Evolutionary conservation across 2,797 vertebrate species (phyloP).

Genomic region (Borostomias antarcticus): DNA sequence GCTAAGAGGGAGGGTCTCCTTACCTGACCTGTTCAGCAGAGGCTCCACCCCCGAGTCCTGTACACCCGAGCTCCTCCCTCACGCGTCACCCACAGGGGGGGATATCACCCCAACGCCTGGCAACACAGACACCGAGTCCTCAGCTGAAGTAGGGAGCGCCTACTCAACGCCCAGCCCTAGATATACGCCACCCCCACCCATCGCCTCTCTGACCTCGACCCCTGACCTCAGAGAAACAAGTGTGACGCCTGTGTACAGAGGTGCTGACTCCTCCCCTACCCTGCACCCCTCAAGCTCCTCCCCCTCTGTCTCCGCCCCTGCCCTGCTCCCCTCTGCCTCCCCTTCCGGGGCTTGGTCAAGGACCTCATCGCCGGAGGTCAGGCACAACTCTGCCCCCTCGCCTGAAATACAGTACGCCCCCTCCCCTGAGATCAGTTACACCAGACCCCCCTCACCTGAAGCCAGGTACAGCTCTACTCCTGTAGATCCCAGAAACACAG

Average conservation of each 20-base stretch:
- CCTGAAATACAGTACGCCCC: constrained; percentile 26
- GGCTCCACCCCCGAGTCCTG: constrained; percentile 59
- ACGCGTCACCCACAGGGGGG: constrained; percentile 19
- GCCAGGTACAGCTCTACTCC: constrained; percentile 46
- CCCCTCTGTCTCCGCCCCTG: not conserved
- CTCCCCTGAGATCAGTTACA: constrained; percentile 34
- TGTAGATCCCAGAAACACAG: constrained; percentile 44
- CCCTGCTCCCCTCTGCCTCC: constrained; percentile 35
- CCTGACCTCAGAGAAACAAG: constrained; percentile 36
- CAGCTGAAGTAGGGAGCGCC: constrained; percentile 33
- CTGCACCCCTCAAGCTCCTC: constrained; percentile 34
- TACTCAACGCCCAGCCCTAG: constrained; percentile 51
- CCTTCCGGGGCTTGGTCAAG: constrained; percentile 20
- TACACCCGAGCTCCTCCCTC: constrained; percentile 45
- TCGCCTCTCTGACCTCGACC: constrained; percentile 45
- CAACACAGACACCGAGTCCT: constrained; percentile 29
- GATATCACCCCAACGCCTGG: constrained; percentile 39
- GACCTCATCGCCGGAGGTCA: constrained; percentile 52
- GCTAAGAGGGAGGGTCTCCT: constrained; percentile 56
- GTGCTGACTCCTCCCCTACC: constrained; percentile 9
- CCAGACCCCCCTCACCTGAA: constrained; percentile 40
- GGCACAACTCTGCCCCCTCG: constrained; percentile 14
- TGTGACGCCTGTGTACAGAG: constrained; percentile 35
- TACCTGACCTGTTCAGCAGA: constrained; percentile 70
- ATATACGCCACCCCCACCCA: constrained; percentile 61